Evolutionary conservation across 1,140 invertebrate species (phyloP).

Genomic region (Orchestia grillus): DNA sequence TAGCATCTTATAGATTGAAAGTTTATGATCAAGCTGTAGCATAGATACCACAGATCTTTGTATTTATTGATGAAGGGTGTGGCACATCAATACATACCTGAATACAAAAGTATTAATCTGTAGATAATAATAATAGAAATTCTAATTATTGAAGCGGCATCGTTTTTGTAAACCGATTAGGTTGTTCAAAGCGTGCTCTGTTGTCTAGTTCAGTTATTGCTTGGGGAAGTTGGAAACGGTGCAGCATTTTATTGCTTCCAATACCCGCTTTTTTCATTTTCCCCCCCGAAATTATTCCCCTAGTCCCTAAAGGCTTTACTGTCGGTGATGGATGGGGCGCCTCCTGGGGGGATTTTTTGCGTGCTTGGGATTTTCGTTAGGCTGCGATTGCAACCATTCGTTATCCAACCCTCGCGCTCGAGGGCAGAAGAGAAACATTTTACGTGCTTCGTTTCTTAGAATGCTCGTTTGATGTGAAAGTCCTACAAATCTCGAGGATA

Average conservation of each 20-base stretch:
- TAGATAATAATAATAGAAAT: no score
- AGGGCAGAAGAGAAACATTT: background rate
- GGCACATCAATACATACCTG: no score
- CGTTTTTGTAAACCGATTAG: background rate
- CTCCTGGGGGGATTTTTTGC: background rate
- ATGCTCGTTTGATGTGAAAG: background rate
- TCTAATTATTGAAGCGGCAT: background rate
- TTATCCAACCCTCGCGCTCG: background rate
- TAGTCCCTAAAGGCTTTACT: background rate
- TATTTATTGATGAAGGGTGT: no score
- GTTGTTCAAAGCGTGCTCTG: background rate
- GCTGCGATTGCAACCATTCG: constrained; percentile 30
- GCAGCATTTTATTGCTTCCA: background rate
- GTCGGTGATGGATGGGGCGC: background rate
- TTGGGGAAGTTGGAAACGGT: background rate
- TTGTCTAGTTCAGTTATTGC: background rate
- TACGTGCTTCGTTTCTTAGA: background rate
- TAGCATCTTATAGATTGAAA: no score
- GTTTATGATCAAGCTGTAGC: no score
- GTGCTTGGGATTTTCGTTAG: background rate
- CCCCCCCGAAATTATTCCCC: background rate
- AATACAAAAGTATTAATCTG: no score
- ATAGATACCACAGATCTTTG: no score
- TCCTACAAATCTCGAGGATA: background rate
- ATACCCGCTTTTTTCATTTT: background rate